Base-by-base conservation (phyloP, 2,888 invertebrate genomes). In the Morpho helenor region DNA sequence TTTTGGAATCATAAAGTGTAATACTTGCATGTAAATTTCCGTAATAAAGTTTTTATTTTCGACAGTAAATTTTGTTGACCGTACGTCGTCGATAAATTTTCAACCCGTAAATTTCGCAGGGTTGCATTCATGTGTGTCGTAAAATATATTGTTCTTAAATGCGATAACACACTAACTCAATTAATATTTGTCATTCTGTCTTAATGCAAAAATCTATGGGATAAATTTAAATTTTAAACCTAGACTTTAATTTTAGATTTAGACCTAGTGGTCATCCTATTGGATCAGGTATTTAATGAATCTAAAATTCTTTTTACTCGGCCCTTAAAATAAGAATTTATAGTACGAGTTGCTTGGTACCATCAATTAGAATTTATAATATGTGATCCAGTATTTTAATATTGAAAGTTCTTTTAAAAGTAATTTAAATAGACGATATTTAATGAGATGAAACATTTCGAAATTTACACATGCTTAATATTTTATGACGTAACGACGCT, bases 31-130 rank as follows among this genome's bases (percentile, higher is more conserved):
- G 56, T 61, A 63, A 63, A 63, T 61, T 57, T 56, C 42, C 43
- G 52, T 54, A 56, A 53, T 62, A 57, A 83, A 84, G 83, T 76
- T 73, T 76, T 79, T 75, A 80, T 78, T 80, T 80, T 80, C 77
- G 74, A 73, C 78, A 67, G 82, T 87, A 87, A 87, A 87, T 84
- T 82, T 76, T 77, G 80, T 77, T 75, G 76, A 71, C 62, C 65
- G 56, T 56, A 57, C 60, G 61, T 68, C 72, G 74, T 69, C 82
- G 70, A 84, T 87, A 87, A 85, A 87, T 84, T 82, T 76, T 68
- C 68, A 73, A 80, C 76, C 70, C 76, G 80, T 81, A 78, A 79
- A 82, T 80, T 77, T 74, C 65, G 75, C 75, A 75, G 75, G 77
- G 78, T 78, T 77, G 71, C 73, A 74, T 69, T 70, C 68, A 66